Evolutionary conservation across 2,888 invertebrate species (phyloP), one percentile per base, ranked within the genome.

Genomic region (Schrankia costaestrigalis): DNA sequence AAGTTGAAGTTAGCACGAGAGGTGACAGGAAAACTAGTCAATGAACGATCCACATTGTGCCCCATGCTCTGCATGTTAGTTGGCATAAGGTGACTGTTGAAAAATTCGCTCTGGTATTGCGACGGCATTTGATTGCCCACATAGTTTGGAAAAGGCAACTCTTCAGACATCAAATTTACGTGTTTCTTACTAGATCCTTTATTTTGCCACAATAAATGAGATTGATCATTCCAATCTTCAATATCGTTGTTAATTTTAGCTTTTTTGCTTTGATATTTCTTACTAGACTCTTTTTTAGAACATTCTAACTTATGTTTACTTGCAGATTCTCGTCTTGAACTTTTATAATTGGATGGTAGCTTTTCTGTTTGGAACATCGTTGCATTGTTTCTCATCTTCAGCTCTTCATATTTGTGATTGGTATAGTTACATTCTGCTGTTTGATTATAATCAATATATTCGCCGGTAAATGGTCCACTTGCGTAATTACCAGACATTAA

Each of bases 1-100:
- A 95, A 83, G 77, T 95, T 95, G 66, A 95, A 95, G 71, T 95
- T 95, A 1, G 94, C 93, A 1, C 86, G 77, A 1, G 86, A 86
- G 2, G 85, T 78, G 15, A 68, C 74, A 4, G 87, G 83, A 36
- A 85, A 78, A 33, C 67, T 74, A n/a, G 77, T 45, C 18, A 82
- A 46, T 0, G 85, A 73, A 30, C 81, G 65, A 32, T 84, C 85
- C 3, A 71, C 67, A 27, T 78, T 81, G 34, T 74, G 73, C 1
- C 75, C 71, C 33, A 77, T 70, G 23, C 71, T 68, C 52, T 84
- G 86, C 53, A 84, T 67, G 39, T 83, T 84, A 3, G 80, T 56
- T 28, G 84, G 67, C 75, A 85, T 75, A 22, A 87, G 52, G 43
- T 84, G 85, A 35, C 77, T 81, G 47, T 86, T 86, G 41, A 86